A percentile compares a stretch with the other conserved stretches of the same genome.
phyloP scores from a whole-genome alignment of 1,140 invertebrate genomes.

The Helicoverpa armigera region DNA sequence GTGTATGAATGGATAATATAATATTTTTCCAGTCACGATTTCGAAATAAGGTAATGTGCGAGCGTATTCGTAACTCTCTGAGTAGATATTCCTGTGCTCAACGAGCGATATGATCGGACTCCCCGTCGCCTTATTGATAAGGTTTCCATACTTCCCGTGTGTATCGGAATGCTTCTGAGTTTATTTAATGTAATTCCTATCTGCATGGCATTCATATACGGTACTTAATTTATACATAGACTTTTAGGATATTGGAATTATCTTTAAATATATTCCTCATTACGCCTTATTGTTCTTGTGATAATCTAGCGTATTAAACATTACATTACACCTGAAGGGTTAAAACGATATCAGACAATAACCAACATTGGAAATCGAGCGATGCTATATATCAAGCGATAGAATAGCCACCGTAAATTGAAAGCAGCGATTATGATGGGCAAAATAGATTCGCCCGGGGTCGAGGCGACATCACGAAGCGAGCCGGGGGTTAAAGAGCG shows the following conservation, averaged over 20 bases:
- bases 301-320: constrained; percentile 12
- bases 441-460: constrained; percentile 78
- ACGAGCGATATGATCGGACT: constrained; percentile 78
- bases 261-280: constrained; percentile 7
- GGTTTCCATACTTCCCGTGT: constrained; percentile 84
- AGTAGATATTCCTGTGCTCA: constrained; percentile 74
- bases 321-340: constrained; percentile 29
- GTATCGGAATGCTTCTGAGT: constrained; percentile 81
- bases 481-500: constrained; percentile 78
- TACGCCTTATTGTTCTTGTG: constrained; percentile 20
- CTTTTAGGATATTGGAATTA: constrained; percentile 23
- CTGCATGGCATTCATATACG: constrained; percentile 37
- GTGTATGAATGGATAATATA: constrained; percentile 59
- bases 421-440: constrained; percentile 83
- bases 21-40: constrained; percentile 76
- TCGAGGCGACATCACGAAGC: constrained; percentile 82
- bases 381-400: constrained; percentile 63
- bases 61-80: constrained; percentile 72
- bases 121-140: constrained; percentile 85
- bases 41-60: constrained; percentile 71
- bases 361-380: constrained; percentile 41
- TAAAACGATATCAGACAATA: constrained; percentile 41
- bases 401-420: constrained; percentile 80
- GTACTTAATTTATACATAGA: constrained; percentile 41
- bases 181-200: constrained; percentile 79